Percentiles rank a stretch among this genome's conserved stretches.
These are phyloP conservation scores for Pseudolaguvia tuberculata DNA, from an alignment of 2,113 vertebrate genomes.

Conservation along the genomic window DNA sequence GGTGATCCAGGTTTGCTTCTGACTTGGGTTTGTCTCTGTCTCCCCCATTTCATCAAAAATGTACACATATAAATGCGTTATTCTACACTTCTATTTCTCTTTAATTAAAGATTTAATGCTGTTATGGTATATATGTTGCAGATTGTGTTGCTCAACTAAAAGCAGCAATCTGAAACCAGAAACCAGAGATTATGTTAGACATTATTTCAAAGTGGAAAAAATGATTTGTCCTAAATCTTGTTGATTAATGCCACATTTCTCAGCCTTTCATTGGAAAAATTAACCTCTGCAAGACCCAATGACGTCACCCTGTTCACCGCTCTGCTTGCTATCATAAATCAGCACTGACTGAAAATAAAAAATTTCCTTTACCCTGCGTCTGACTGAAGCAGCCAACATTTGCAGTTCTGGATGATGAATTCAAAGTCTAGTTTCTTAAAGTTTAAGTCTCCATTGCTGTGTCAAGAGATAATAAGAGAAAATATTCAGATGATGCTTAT, in stretches of 20 bases:
- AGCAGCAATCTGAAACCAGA: not conserved
- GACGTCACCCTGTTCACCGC: not conserved
- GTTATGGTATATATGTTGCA: not conserved
- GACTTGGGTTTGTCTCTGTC: no score
- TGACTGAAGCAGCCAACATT: not conserved
- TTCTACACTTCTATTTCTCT: not conserved
- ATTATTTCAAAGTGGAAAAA: conserved; percentile 7
- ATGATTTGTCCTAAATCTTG: conserved; percentile 2
- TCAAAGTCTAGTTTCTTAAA: not conserved
- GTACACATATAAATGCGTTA: not conserved
- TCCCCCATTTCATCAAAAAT: no score
- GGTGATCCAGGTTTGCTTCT: no score
- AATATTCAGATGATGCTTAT: not conserved
- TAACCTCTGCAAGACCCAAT: not conserved
- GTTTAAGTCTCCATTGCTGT: not conserved
- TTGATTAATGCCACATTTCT: conserved; percentile 3
- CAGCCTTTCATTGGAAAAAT: not conserved
- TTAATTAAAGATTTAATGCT: not conserved
- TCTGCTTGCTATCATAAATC: conserved; percentile 16
- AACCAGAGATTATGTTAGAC: conserved; percentile 8
- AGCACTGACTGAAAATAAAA: conserved; percentile 2
- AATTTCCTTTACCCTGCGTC: not conserved
- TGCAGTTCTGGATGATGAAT: not conserved
- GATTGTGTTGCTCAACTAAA: not conserved
- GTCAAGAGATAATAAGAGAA: not conserved